Conservation (phyloP, 2,797 vertebrate genomes). For the Eurystomus glaucurus region DNA sequence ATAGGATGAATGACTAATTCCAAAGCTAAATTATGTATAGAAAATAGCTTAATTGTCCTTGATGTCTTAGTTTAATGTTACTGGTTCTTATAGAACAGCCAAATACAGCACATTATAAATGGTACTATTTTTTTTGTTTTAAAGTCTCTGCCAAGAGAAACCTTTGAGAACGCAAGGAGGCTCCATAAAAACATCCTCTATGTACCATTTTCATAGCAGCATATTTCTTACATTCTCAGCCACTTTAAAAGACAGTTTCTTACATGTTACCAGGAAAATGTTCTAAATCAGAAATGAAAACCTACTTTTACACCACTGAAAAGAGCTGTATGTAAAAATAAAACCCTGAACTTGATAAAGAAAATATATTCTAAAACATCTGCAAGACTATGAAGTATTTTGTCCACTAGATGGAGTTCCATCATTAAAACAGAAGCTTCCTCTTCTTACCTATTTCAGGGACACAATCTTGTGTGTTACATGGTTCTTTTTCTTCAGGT, state of each 20-base stretch:
- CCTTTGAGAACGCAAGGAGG: not conserved
- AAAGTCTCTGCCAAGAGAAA: not conserved
- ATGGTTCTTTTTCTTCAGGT: slow-evolving; percentile 88
- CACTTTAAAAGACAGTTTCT: slow-evolving; percentile 5
- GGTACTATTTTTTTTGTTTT: not conserved
- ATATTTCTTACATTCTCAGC: not conserved
- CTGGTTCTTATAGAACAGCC: not conserved
- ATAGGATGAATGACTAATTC: not conserved
- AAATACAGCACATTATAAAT: not conserved
- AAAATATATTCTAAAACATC: not conserved
- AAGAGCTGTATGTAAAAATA: not conserved
- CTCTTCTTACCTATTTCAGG: slow-evolving; percentile 89
- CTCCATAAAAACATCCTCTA: not conserved
- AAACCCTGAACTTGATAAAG: not conserved
- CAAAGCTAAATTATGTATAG: not conserved
- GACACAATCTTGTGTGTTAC: slow-evolving; percentile 91
- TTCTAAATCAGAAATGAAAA: not conserved
- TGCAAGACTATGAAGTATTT: not conserved
- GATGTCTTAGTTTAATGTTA: not conserved
- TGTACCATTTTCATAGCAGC: not conserved
- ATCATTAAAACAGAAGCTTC: not conserved
- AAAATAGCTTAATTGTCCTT: not conserved
- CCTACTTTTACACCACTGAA: not conserved
- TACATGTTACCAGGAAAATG: not conserved
- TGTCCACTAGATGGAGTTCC: slow-evolving; percentile 57